Evolutionary conservation across 2,888 invertebrate genomes (phyloP), one percentile per base, ranked within the genome.

Genomic region (Ectobius pallidus): DNA sequence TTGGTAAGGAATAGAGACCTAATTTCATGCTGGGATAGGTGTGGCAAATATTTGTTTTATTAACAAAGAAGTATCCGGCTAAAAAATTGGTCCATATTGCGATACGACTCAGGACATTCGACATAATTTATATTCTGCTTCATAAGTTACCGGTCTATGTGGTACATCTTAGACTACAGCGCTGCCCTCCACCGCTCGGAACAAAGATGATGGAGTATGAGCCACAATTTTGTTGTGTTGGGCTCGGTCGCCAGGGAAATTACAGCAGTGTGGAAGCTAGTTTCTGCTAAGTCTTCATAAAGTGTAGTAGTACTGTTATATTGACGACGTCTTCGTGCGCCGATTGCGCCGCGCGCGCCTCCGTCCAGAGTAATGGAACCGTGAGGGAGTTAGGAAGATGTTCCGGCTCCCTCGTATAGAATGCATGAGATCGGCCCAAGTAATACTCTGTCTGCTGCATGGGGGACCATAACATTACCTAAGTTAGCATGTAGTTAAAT

Each of bases 231-330:
- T 18, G 18, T 18, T 49, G 20, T 49, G 65, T 65, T 22, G 39
- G 39, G 27, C 58, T 58, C 22, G 46, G 74, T 67, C 74, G 74
- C 75, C 22, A 55, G 75, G 75, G 75, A 75, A 75, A 75, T 75
- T 75, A 75, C 73, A 49, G 25, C 55, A 58, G 65, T 62, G 46
- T 20, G 25, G 52, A 3, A 52, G 52, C 49, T 16, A 52, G 52
- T 63, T 42, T 63, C 4, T 42, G 30, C 32, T 42, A 62, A 62
- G 75, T 75, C 75, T 75, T 75, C 75, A 73, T 75, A 73, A 75
- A 73, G 69, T 63, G 63, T 46, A 34, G 67, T 58, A n/a, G 27
- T 30, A n/a, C 1, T 58, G 58, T 58, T 16, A 58, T 7, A 16
- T 32, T 30, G 58, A 58, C 27, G 58, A 32, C n/a, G 58, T 25